Percentiles rank a stretch among this genome's conserved stretches.
Evolutionary conservation across 2,113 vertebrate genomes (phyloP).

Genomic region (Seriola aureovittata): DNA sequence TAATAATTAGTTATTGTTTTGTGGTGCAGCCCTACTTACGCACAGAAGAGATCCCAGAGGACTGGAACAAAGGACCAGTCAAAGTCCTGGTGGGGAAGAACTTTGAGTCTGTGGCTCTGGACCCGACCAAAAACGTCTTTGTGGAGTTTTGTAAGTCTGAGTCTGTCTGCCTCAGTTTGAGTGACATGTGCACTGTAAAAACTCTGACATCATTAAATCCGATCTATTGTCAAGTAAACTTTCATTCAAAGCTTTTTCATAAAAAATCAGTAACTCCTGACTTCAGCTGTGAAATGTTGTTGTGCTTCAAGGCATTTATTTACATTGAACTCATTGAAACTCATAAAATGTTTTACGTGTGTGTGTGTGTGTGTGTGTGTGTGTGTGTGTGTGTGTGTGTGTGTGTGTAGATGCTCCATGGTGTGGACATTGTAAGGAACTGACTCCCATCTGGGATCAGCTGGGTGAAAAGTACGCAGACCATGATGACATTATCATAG

Average conservation of each 20-base stretch:
- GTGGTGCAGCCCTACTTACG: conserved; percentile 85
- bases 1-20: not conserved
- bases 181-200: not conserved
- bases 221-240: too few relatives aligned
- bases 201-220: too few relatives aligned
- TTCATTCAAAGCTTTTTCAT: too few relatives aligned
- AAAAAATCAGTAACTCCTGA: too few relatives aligned
- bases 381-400: conserved; percentile 17
- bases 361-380: not conserved
- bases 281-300: too few relatives aligned
- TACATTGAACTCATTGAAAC: too few relatives aligned
- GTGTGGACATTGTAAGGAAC: conserved; percentile 93
- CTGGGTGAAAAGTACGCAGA: conserved; percentile 91
- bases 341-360: not conserved
- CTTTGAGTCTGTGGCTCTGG: conserved; percentile 91
- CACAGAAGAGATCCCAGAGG: conserved; percentile 89
- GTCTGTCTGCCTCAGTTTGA: not conserved
- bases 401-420: conserved; percentile 90
- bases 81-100: conserved; percentile 95
- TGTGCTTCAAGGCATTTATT: too few relatives aligned
- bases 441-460: conserved; percentile 90
- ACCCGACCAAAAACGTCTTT: conserved; percentile 93
- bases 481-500: conserved; percentile 89
- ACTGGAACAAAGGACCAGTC: conserved; percentile 90
- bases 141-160: conserved; percentile 95